Evolutionary conservation across 2,797 vertebrate species (phyloP), one percentile per base, ranked within the genome.

Genomic region (Antrozous pallidus): DNA sequence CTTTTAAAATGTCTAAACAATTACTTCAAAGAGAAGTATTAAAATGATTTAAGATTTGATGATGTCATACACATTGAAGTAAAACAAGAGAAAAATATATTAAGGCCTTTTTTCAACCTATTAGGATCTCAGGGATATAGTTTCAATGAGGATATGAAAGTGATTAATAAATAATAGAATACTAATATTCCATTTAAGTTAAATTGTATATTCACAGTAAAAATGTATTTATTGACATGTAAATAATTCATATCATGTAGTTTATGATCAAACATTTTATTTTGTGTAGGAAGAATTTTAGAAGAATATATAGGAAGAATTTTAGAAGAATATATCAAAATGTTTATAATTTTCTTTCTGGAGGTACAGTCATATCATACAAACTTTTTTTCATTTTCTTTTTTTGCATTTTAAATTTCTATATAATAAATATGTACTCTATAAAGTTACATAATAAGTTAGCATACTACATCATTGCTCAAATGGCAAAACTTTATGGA

Each of bases 401-500:
- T 73, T 69, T 65, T 88, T 94, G 14, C 11, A 36, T 87, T 89
- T 92, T 10, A 90, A 65, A 49, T 38, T 86, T 73, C 67, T 94
- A 74, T 70, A 58, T 88, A 85, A 31, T 56, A 88, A 78, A 38
- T 49, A 73, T 40, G 11, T 4, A 78, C 31, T 71, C 40, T 28
- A 17, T 94, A 42, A 77, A 85, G 54, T 88, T n/a, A 82, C 13
- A 31, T 88, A 74, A 36, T 79, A 91, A 3, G 3, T 84, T 45
- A 77, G 49, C 28, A 63, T 78, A 90, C 14, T 82, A 61, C 16
- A 75, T 79, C 67, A 65, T 10, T 82, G 45, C 14, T 88, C 31
- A 92, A 90, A 92, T 78, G 31, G 91, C 65, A 79, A 96, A 92
- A 80, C 20, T 70, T 63, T 20, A 93, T 5, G 20, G 51, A 63